Conservation (phyloP, 2,888 invertebrate species). For the Melipona bicolor region DNA sequence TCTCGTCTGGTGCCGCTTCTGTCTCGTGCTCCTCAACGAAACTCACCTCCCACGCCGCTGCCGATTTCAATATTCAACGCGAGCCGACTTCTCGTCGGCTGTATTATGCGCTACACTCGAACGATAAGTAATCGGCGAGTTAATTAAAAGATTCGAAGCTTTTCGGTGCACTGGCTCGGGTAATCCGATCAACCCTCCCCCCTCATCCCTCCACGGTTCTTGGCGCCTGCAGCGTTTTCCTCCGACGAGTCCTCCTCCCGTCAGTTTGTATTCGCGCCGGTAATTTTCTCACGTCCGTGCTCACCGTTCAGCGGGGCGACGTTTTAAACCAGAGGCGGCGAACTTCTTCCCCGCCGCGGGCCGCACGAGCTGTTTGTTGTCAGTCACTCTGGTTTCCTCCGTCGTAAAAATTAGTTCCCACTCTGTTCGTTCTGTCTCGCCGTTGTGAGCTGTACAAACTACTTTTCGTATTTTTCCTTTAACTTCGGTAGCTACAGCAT, state of each 20-base stretch:
- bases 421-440: too few relatives aligned
- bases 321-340: too few relatives aligned
- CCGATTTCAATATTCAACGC: constrained; percentile 50
- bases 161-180: constrained; percentile 9
- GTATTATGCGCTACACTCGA: constrained; percentile 44
- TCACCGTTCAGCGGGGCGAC: not conserved
- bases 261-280: not conserved
- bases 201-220: not conserved
- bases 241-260: not conserved
- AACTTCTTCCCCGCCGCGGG: too few relatives aligned
- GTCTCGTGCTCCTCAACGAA: constrained; percentile 47
- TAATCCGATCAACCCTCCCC: not conserved
- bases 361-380: too few relatives aligned
- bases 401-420: too few relatives aligned
- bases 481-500: too few relatives aligned
- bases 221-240: not conserved
- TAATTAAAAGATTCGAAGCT: constrained; percentile 42
- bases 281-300: not conserved
- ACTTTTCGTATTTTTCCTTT: too few relatives aligned
- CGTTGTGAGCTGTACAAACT: too few relatives aligned
- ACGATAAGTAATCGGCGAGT: constrained; percentile 44
- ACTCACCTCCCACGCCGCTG: not conserved
- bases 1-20: not conserved
- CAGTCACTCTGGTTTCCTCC: too few relatives aligned
- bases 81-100: constrained; percentile 6